These are phyloP conservation scores for Pteronotus mesoamericanus DNA, from an alignment of 2,797 vertebrate species.

Conservation along the genomic window DNA sequence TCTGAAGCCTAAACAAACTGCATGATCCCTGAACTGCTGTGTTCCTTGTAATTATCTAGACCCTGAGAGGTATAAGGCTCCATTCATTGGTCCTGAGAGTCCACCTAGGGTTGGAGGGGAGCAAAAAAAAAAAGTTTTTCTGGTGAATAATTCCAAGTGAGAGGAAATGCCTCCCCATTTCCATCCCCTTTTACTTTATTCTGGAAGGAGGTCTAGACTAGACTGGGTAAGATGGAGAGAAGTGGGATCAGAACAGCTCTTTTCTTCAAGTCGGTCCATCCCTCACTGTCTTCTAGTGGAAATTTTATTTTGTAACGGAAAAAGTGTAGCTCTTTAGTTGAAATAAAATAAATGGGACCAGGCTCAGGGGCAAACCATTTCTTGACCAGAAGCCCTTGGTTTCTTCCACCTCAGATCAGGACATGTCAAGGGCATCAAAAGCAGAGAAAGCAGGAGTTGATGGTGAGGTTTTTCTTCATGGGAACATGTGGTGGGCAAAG, in stretches of 20 bases:
- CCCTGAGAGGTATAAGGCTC: not conserved
- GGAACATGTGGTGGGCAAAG: not conserved
- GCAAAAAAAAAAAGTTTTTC: not conserved
- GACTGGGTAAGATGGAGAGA: not conserved
- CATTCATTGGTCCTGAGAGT: not conserved
- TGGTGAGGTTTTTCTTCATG: not conserved
- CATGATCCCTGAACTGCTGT: not conserved
- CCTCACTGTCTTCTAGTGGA: not conserved
- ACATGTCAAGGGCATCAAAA: not conserved
- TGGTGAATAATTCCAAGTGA: not conserved
- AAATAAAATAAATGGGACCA: conserved; percentile 3
- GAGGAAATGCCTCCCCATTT: not conserved
- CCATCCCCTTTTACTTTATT: not conserved
- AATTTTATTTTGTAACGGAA: not conserved
- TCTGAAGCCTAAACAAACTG: not conserved
- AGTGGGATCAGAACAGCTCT: not conserved
- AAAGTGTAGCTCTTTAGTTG: not conserved
- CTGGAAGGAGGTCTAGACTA: not conserved
- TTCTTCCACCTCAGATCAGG: not conserved
- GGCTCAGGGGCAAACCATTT: not conserved
- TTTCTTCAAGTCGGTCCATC: not conserved
- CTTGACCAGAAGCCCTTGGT: not conserved
- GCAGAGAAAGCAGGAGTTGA: not conserved
- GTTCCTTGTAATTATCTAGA: not conserved
- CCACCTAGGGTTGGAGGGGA: not conserved